phyloP scores from a whole-genome alignment of 2,888 invertebrate genomes.

The Coleophora flavipennella region DNA sequence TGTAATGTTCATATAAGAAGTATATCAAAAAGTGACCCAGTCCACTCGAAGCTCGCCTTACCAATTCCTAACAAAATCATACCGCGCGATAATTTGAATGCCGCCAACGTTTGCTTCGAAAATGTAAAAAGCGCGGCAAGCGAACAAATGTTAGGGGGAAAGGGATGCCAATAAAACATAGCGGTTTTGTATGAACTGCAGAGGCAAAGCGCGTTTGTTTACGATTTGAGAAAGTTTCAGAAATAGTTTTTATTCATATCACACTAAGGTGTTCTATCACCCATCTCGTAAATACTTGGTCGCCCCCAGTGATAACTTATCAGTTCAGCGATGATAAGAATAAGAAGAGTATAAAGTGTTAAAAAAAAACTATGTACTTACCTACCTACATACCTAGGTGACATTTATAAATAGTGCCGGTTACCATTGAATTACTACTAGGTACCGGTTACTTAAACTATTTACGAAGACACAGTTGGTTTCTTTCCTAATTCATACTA shows the following conservation, averaged over 20 bases:
- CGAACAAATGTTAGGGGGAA: constrained; percentile 41
- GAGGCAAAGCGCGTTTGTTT: constrained; percentile 51
- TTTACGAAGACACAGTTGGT: too few species aligned
- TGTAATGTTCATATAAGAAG: constrained; percentile 49
- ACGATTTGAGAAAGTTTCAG: constrained; percentile 66
- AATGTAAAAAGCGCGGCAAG: constrained; percentile 67
- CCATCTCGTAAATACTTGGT: too few species aligned
- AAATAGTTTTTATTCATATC: constrained; percentile 63
- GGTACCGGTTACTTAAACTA: too few species aligned
- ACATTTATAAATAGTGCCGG: too few species aligned
- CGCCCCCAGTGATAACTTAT: too few species aligned
- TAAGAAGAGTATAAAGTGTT: too few species aligned
- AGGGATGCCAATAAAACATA: constrained; percentile 71
- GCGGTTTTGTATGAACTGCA: constrained; percentile 46
- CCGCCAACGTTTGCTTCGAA: constrained; percentile 66
- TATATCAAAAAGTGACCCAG: constrained; percentile 64
- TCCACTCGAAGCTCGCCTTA: constrained; percentile 52
- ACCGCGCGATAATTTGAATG: constrained; percentile 67
- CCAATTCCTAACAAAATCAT: constrained; percentile 56
- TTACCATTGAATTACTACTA: too few species aligned
- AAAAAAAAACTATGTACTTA: too few species aligned
- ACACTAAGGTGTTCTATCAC: constrained; percentile 40
- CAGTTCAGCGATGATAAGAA: too few species aligned
- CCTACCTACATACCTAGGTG: too few species aligned
- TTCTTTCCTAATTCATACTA: too few species aligned